Conservation (phyloP, 2,888 invertebrate genomes). For the Cordilura impudica region DNA sequence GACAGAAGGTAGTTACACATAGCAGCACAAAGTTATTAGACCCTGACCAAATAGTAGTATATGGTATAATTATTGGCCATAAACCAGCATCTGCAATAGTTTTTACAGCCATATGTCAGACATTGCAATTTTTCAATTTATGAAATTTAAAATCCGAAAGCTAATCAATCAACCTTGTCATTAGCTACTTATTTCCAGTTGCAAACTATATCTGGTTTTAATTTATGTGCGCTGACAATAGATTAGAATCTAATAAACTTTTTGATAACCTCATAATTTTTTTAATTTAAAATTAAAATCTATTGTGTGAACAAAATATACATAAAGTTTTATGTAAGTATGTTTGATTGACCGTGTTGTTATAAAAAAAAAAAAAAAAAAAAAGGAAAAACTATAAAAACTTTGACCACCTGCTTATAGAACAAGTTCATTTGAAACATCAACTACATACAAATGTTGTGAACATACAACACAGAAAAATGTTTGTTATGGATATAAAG, state of each 20-base stretch:
- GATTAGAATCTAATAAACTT: slow-evolving; percentile 34
- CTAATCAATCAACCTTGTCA: slow-evolving; percentile 29
- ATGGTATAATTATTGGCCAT: no score
- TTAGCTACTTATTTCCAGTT: slow-evolving; percentile 2
- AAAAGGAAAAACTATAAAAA: slow-evolving; percentile 1
- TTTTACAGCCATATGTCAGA: no score
- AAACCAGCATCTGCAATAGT: no score
- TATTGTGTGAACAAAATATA: slow-evolving; percentile 25
- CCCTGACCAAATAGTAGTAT: no score
- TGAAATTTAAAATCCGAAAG: no score
- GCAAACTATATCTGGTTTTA: no score
- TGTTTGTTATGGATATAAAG: background rate
- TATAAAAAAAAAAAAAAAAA: slow-evolving; percentile 34
- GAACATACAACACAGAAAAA: background rate
- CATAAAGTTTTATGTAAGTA: slow-evolving; percentile 22
- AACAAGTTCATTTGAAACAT: slow-evolving; percentile 39
- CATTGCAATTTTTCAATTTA: no score
- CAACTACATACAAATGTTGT: slow-evolving; percentile 1
- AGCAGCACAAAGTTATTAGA: no score
- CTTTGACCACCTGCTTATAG: slow-evolving; percentile 42
- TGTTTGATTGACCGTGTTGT: slow-evolving; percentile 49
- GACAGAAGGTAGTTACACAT: no score
- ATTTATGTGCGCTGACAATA: no score
- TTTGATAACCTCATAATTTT: slow-evolving; percentile 37
- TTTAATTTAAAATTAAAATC: slow-evolving; percentile 4